phyloP scores from a whole-genome alignment of 2,888 invertebrate genomes.

The Candidula unifasciata region DNA sequence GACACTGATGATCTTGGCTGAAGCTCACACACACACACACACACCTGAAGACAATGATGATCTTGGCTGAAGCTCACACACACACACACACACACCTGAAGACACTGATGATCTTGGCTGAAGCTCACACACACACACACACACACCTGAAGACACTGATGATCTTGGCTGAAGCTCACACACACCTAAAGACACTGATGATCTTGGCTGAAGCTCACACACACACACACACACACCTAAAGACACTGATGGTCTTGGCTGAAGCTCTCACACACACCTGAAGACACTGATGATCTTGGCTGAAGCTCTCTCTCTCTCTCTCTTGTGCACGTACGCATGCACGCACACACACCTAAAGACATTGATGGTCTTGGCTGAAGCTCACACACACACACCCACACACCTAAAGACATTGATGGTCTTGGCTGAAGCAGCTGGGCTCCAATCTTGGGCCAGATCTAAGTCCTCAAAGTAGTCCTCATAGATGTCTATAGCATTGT shows the following conservation, averaged over 20 bases:
- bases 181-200: conserved; percentile 87
- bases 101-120: no score
- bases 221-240: conserved; percentile 82
- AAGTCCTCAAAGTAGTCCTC: conserved; percentile 89
- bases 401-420: conserved; percentile 90
- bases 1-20: conserved; percentile 86
- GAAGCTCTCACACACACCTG: no score
- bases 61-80: no score
- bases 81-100: no score
- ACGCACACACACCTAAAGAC: conserved; percentile 85
- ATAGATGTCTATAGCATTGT: conserved; percentile 95
- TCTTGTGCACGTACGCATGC: no score
- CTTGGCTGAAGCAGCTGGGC: conserved; percentile 80
- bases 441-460: conserved; percentile 83
- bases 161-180: conserved; percentile 81
- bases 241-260: conserved; percentile 88
- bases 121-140: no score
- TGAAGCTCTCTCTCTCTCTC: no score
- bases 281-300: no score
- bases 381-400: no score
- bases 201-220: conserved; percentile 82
- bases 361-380: conserved; percentile 84
- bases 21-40: no score
- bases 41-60: no score
- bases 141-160: conserved; percentile 87